These are phyloP conservation scores for Poeciliopsis retropinna DNA, from an alignment of 2,113 vertebrate species.

Conservation along the genomic window DNA sequence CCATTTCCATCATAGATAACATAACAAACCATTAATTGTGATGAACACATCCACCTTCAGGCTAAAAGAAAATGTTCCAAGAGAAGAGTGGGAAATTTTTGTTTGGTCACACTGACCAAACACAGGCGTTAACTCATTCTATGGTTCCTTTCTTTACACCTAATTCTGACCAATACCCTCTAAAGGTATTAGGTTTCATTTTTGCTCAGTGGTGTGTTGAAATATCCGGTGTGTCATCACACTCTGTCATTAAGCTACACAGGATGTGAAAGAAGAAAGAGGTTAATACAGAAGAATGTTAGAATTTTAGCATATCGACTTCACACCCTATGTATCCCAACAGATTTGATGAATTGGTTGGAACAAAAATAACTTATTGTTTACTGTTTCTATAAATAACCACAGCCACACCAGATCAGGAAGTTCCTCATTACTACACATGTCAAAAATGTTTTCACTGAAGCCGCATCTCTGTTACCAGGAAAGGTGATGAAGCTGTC, in stretches of 20 bases:
- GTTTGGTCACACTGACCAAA: too few relatives aligned
- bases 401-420: neutral
- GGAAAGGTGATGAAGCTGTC: conserved; percentile 25
- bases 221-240: neutral
- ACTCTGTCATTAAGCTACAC: neutral
- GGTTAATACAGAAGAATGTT: neutral
- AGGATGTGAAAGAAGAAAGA: neutral
- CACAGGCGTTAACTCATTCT: too few relatives aligned
- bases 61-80: too few relatives aligned
- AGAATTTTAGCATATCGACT: neutral
- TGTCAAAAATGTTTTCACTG: conserved; percentile 4
- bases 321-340: neutral
- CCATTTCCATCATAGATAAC: too few relatives aligned
- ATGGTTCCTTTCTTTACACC: neutral
- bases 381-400: neutral
- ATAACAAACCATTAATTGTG: too few relatives aligned
- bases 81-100: too few relatives aligned
- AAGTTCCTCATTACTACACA: neutral
- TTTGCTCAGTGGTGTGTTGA: neutral
- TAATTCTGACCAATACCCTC: neutral
- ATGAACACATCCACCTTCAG: too few relatives aligned
- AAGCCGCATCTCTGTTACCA: conserved; percentile 34
- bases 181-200: neutral
- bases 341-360: neutral
- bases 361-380: neutral